phyloP scores from a whole-genome alignment of 1,140 invertebrate genomes.

The Tetramorium alpestre region DNA sequence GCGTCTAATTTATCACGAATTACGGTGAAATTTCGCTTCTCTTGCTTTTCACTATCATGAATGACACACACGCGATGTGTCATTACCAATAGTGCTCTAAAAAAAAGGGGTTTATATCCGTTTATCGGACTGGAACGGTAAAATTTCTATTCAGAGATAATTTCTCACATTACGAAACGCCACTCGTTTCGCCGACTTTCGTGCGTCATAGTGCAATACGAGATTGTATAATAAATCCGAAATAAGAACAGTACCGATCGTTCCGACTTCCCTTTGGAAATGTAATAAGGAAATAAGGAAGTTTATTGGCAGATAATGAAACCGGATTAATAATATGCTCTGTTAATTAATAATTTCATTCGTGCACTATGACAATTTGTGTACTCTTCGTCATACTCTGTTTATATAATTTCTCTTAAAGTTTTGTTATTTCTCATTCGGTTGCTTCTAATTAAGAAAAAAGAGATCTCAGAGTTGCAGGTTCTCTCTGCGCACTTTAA shows the following conservation, averaged over 20 bases:
- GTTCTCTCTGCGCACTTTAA: not conserved
- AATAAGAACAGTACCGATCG: not conserved
- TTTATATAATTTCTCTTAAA: not conserved
- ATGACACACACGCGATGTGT: constrained; percentile 54
- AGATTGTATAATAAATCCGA: constrained; percentile 45
- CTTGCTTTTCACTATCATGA: constrained; percentile 31
- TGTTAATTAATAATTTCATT: constrained; percentile 8
- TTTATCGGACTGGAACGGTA: constrained; percentile 16
- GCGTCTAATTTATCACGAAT: constrained; percentile 2
- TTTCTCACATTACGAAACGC: constrained; percentile 40
- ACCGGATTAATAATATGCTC: constrained; percentile 5
- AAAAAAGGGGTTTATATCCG: constrained; percentile 21
- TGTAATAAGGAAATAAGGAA: not conserved
- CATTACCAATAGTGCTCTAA: constrained; percentile 16
- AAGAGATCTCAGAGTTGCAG: not conserved
- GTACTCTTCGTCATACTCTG: not conserved
- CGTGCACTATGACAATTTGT: not conserved
- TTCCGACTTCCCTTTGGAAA: not conserved
- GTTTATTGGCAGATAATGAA: not conserved
- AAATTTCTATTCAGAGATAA: constrained; percentile 56
- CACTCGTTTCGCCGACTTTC: not conserved
- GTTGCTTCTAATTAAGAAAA: constrained; percentile 3
- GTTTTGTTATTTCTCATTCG: constrained; percentile 1
- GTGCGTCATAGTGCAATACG: not conserved
- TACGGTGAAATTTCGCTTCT: constrained; percentile 31